phyloP scores from a whole-genome alignment of 2,888 invertebrate species.

The Dryadula phaetusa region DNA sequence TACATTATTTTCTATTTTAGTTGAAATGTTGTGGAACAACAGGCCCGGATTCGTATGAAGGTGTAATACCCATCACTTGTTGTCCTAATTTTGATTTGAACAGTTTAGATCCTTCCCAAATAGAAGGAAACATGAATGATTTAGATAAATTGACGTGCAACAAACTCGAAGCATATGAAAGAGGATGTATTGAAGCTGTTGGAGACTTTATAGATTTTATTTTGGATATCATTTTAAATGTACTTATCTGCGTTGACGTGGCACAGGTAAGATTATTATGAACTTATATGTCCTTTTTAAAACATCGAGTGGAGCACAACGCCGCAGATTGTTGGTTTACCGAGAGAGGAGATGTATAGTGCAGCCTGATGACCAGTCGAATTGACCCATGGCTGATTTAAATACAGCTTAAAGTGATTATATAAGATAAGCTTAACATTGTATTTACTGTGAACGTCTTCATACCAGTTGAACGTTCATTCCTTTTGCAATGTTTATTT shows the following conservation, averaged over 20 bases:
- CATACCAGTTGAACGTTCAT: too few species aligned
- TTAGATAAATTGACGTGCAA: neutral
- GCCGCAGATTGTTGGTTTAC: too few species aligned
- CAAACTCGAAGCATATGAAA: neutral
- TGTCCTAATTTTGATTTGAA: neutral
- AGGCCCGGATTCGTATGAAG: slow-evolving; percentile 7
- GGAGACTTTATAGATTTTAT: neutral
- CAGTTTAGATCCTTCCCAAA: neutral
- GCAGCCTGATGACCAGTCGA: too few species aligned
- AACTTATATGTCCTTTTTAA: too few species aligned
- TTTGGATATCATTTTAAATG: neutral
- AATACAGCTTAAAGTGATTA: too few species aligned
- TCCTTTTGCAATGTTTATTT: too few species aligned
- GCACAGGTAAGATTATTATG: neutral
- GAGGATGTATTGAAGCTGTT: neutral
- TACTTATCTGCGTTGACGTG: neutral
- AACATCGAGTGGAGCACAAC: too few species aligned
- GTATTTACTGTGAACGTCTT: too few species aligned
- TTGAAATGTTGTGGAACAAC: slow-evolving; percentile 9
- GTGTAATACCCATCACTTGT: slow-evolving; percentile 7
- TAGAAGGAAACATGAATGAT: neutral
- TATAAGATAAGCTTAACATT: too few species aligned
- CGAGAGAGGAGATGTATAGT: too few species aligned
- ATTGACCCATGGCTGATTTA: too few species aligned
- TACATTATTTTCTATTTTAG: too few species aligned